Percentiles rank a stretch among this genome's conserved stretches.
Evolutionary conservation across 1,140 invertebrate genomes (phyloP).

Genomic region (Solenopsis fugax): DNA sequence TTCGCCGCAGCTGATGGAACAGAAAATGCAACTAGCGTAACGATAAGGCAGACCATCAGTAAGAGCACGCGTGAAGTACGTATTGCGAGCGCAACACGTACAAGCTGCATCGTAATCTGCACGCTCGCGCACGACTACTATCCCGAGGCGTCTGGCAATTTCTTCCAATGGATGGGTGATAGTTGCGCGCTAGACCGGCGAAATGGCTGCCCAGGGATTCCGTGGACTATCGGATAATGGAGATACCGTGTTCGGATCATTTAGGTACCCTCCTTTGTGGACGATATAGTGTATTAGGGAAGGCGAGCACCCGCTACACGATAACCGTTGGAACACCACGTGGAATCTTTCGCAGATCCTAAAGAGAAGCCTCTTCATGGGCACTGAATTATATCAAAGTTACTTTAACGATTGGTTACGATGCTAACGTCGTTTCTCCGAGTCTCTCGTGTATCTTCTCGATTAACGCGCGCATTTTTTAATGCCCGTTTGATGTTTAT

Average conservation of each 20-base stretch:
- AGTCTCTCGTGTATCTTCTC: background rate
- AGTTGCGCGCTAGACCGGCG: constrained; percentile 17
- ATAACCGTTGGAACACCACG: background rate
- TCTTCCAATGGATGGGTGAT: constrained; percentile 48
- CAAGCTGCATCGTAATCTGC: constrained; percentile 58
- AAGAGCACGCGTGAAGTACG: constrained; percentile 54
- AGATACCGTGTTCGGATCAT: constrained; percentile 57
- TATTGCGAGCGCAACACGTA: constrained; percentile 59
- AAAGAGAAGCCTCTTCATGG: background rate
- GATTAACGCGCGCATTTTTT: background rate
- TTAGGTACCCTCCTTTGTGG: constrained; percentile 35
- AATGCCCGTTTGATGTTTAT: background rate
- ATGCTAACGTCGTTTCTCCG: background rate
- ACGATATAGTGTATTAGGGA: constrained; percentile 39
- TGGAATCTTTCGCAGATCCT: background rate
- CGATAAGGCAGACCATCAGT: constrained; percentile 2
- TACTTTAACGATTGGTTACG: background rate
- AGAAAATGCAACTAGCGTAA: constrained; percentile 47
- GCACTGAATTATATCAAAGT: background rate
- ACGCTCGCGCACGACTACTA: constrained; percentile 27
- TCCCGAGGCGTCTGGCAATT: constrained; percentile 40
- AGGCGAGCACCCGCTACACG: background rate
- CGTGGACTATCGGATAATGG: constrained; percentile 49
- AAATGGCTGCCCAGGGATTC: constrained; percentile 34
- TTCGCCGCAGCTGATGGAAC: constrained; percentile 51